Evolutionary conservation across 1,140 invertebrate species (phyloP).

Genomic region (Aphaenogaster rudis): DNA sequence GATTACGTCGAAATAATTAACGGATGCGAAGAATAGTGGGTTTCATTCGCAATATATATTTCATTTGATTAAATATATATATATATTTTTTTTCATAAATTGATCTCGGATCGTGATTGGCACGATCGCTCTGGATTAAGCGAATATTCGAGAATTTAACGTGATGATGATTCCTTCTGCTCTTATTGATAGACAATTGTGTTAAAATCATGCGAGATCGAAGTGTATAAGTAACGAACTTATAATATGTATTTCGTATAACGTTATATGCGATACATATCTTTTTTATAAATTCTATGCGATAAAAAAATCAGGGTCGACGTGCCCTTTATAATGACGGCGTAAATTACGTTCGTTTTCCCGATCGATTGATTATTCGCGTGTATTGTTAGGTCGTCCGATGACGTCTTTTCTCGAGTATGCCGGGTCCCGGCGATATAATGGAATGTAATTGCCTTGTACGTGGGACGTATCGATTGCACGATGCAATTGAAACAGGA

Average conservation of each 20-base stretch:
- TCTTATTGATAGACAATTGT: background rate
- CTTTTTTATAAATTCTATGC: background rate
- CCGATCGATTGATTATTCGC: constrained; percentile 33
- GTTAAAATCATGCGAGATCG: background rate
- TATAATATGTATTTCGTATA: background rate
- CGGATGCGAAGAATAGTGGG: background rate
- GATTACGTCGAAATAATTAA: background rate
- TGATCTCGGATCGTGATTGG: background rate
- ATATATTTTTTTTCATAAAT: background rate
- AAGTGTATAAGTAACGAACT: background rate
- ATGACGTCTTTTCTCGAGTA: constrained; percentile 57
- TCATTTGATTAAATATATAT: background rate
- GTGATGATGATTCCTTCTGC: background rate
- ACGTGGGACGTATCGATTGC: constrained; percentile 62
- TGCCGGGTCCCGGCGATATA: constrained; percentile 44
- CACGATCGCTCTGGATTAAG: background rate
- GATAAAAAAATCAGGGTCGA: background rate
- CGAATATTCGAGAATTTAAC: background rate
- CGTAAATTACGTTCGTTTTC: constrained; percentile 22
- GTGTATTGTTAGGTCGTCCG: constrained; percentile 42
- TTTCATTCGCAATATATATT: background rate
- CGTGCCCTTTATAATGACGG: constrained; percentile 13
- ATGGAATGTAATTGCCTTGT: constrained; percentile 61
- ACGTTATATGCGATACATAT: background rate
- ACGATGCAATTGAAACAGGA: constrained; percentile 64